Percentiles rank a stretch among this genome's conserved stretches.
Conservation (phyloP, 2,888 invertebrate species). For the Drosophila rellima region DNA sequence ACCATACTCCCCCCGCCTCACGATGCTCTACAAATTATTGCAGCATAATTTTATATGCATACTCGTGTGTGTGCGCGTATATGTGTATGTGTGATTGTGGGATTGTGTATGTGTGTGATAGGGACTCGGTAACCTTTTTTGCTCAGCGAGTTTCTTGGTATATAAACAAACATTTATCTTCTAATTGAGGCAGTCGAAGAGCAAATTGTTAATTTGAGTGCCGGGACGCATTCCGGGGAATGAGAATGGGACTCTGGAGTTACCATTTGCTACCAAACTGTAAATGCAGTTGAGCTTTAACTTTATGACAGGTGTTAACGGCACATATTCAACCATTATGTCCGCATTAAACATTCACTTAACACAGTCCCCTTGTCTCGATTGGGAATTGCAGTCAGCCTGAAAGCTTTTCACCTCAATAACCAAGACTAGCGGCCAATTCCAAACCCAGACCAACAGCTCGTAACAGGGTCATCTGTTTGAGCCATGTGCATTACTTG, state of each 20-base stretch:
- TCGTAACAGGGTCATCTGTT: conserved; percentile 1
- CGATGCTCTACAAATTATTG: conserved; percentile 63
- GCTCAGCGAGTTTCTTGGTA: conserved; percentile 46
- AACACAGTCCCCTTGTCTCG: conserved; percentile 29
- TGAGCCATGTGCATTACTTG: background rate
- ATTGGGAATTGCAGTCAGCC: conserved; percentile 54
- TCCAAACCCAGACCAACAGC: background rate
- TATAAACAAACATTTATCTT: conserved; percentile 71
- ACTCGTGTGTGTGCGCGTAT: conserved; percentile 26
- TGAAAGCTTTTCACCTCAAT: conserved; percentile 36
- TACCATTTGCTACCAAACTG: conserved; percentile 28
- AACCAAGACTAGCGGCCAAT: background rate
- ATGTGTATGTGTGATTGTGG: conserved; percentile 3
- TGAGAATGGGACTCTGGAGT: conserved; percentile 21
- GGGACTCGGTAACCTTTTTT: conserved; percentile 72
- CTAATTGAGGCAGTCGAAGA: conserved; percentile 64
- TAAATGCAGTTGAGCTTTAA: conserved; percentile 65
- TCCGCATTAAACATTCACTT: conserved; percentile 65
- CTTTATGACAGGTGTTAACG: conserved; percentile 75
- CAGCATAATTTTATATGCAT: conserved; percentile 62
- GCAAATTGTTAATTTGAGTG: conserved; percentile 63
- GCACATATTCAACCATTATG: conserved; percentile 60
- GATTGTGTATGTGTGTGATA: conserved; percentile 19
- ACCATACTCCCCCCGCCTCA: conserved; percentile 1
- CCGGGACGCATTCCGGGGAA: conserved; percentile 43